These are phyloP conservation scores for Zaprionus inermis DNA, from an alignment of 1,140 invertebrate species.

Conservation along the genomic window DNA sequence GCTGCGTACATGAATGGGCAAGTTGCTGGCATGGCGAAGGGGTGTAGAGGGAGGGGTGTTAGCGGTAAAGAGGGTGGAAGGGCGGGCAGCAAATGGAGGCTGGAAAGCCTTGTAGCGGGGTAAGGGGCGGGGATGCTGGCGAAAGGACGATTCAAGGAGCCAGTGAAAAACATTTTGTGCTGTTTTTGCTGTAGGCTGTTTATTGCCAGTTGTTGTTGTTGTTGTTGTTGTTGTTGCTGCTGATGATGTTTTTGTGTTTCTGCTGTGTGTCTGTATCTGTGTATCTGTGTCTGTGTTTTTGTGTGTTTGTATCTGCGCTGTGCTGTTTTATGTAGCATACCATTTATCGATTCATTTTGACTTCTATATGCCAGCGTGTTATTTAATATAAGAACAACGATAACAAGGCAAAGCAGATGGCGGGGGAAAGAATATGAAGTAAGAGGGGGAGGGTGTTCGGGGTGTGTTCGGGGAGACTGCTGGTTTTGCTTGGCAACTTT, in stretches of 20 bases:
- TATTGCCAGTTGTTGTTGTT: constrained; percentile 60
- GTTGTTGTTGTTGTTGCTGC: constrained; percentile 20
- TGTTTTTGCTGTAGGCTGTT: constrained; percentile 68
- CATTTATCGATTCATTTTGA: constrained; percentile 82
- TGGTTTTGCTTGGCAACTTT: constrained; percentile 37
- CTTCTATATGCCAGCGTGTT: constrained; percentile 66
- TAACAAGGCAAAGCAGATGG: constrained; percentile 38
- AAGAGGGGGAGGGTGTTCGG: background rate
- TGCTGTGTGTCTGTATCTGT: constrained; percentile 38
- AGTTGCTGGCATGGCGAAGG: background rate
- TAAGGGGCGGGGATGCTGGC: constrained; percentile 16
- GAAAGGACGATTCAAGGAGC: constrained; percentile 79
- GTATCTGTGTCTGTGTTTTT: constrained; percentile 53
- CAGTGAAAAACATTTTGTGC: constrained; percentile 71
- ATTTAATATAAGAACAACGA: constrained; percentile 75
- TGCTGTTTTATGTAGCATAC: constrained; percentile 54
- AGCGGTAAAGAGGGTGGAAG: background rate
- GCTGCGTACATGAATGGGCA: constrained; percentile 65
- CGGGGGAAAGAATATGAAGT: constrained; percentile 12
- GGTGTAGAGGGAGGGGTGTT: background rate
- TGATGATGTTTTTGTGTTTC: constrained; percentile 36
- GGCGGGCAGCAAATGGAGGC: background rate
- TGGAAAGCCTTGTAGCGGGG: background rate
- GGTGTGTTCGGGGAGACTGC: background rate
- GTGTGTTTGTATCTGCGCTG: constrained; percentile 27